phyloP scores from a whole-genome alignment of 2,113 vertebrate genomes.

The human region DNA sequence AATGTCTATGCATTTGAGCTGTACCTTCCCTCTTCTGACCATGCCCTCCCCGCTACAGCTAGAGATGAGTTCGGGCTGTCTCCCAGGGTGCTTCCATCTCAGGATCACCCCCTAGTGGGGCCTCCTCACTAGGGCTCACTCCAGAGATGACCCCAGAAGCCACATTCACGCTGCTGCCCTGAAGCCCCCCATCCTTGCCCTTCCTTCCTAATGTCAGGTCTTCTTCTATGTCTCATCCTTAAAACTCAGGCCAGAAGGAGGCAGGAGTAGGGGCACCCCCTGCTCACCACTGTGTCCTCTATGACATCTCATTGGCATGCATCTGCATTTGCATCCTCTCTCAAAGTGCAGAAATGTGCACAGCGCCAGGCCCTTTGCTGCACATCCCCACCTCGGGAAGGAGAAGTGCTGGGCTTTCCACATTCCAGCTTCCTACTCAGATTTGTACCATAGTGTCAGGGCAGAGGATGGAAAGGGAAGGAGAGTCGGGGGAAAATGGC shows the following conservation, averaged over 20 bases:
- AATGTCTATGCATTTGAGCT: background rate
- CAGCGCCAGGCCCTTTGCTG: background rate
- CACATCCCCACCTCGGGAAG: background rate
- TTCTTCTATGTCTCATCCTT: background rate
- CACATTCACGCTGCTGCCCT: background rate
- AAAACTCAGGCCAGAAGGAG: background rate
- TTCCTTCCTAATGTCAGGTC: background rate
- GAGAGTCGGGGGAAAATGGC: accelerated
- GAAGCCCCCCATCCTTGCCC: background rate
- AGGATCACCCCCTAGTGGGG: background rate
- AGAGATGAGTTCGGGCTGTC: background rate
- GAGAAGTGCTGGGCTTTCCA: background rate
- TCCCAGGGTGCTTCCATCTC: background rate
- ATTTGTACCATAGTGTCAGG: background rate
- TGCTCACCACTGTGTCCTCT: background rate
- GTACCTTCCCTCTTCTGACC: background rate
- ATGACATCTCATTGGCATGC: constrained; percentile 13
- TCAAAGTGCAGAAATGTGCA: background rate
- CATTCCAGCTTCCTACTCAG: background rate
- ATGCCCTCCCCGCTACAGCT: background rate
- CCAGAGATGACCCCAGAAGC: background rate
- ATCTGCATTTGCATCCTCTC: background rate
- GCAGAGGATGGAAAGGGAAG: background rate
- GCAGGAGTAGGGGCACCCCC: background rate
- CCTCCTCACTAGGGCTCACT: background rate